Base-by-base conservation (phyloP, 2,888 invertebrate genomes). In the Formica aserva region DNA sequence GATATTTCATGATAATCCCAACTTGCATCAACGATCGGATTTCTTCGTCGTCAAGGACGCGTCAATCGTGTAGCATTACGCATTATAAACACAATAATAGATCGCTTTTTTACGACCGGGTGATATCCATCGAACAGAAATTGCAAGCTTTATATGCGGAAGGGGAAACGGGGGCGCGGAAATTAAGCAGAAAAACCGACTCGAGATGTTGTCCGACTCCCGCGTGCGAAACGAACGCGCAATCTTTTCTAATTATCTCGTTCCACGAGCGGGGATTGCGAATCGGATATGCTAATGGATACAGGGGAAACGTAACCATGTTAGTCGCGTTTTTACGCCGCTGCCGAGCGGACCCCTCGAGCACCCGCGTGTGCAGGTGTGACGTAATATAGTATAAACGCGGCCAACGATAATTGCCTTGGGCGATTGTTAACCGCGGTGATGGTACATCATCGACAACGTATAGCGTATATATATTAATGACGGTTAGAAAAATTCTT, bases 191-290 rank as follows among this genome's bases (percentile, higher is more conserved):
- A 82, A 80, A 65, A 72, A 82, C 29, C 48, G 62, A 74, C 66
- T 88, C 63, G 84, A 80, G 60, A 75, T 76, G 88, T 83, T 52
- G 78, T 22, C 22, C 26, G 77, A 45, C 71, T 32, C 45, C 45
- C n/a, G 71, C 62, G 69, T 66, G 83, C 88, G 66, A 88, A 77
- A 87, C 88, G 84, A 85, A 88, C 77, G 80, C 83, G 86, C 88
- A 92, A 92, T 92, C 91, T 92, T 89, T 91, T 90, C 88, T 92
- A 92, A 92, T 92, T 92, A 91, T 92, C 92, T 92, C 88, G 86
- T 89, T 89, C 87, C 87, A 87, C 69, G 32, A 57, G 85, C 65
- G 82, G 78, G 84, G 82, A 87, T 84, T 86, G 87, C 84, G 85
- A 82, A 84, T 89, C 89, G 90, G 89, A 89, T 92, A 91, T 92